These are phyloP conservation scores for Sebastes hubbsi DNA, from an alignment of 2,797 vertebrate genomes.

Conservation along the genomic window DNA sequence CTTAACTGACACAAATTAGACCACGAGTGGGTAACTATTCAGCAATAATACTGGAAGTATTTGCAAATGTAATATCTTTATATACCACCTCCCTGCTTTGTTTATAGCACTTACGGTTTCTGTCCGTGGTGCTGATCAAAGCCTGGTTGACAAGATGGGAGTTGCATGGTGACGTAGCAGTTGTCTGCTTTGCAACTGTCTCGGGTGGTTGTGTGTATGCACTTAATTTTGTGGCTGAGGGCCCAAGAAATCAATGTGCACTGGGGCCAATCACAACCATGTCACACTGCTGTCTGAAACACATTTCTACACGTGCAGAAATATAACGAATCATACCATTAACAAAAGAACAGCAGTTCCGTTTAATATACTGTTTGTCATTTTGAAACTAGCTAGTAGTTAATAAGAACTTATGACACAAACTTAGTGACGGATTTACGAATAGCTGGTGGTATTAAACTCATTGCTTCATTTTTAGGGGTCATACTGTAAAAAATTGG, in stretches of 20 bases:
- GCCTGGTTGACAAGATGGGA: neutral
- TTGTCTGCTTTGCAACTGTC: neutral
- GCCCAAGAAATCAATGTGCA: rapidly evolving
- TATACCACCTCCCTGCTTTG: neutral
- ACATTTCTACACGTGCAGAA: neutral
- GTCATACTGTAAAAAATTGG: neutral
- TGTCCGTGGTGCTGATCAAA: neutral
- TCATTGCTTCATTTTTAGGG: neutral
- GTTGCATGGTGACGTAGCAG: neutral
- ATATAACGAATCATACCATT: neutral
- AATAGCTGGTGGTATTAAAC: neutral
- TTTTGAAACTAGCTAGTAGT: neutral
- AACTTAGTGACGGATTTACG: neutral
- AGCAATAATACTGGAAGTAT: neutral
- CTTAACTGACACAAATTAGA: no score
- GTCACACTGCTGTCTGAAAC: neutral
- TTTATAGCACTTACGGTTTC: neutral
- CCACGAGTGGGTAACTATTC: neutral
- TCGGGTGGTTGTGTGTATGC: neutral
- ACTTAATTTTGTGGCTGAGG: rapidly evolving
- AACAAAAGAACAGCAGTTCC: neutral
- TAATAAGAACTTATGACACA: neutral
- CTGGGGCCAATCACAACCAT: neutral
- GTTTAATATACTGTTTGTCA: neutral
- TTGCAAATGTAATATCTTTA: no score